Evolutionary conservation across 1,140 invertebrate species (phyloP), one percentile per base, ranked within the genome.

Genomic region (Leptinotarsa defecta): DNA sequence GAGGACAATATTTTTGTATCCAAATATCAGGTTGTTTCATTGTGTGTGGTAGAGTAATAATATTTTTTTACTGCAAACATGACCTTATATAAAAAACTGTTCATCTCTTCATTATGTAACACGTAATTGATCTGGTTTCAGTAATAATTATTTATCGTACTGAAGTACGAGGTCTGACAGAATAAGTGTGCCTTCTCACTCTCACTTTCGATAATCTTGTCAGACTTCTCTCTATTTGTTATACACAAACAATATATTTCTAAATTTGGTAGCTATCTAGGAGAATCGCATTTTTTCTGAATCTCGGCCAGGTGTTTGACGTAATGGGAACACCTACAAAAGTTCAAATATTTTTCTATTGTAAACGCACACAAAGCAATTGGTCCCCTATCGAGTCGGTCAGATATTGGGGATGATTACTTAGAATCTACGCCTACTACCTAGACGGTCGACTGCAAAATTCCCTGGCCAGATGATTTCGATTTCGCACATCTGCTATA

Each of bases 401-500:
- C n/a, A 17, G 6, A 19, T 71, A 43, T 71, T 49, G n/a, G 20
- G 15, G 19, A 22, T 43, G 20, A 49, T 22, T 17, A n/a, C 13
- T 8, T 3, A 20, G 48, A 15, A 13, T 27, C n/a, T 8, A 48
- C 69, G 22, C 48, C 69, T 19, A 52, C 49, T 19, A 22, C 13
- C 48, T 48, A 65, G n/a, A 70, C 64, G 75, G 75, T 76, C 75
- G 57, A 49, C 75, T 73, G 65, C 70, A 24, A 61, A 48, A 15
- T 65, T 34, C 71, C 49, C 48, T 62, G 72, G 19, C 17, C 71
- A 62, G 63, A 17, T 52, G 27, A 34, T 73, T 73, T 57, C 69
- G 48, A 72, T 75, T 76, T 73, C 52, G 75, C 75, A 76, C 75
- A 76, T 76, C 75, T 76, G 75, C 64, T 17, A 68, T 68, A 68